Evolutionary conservation across 2,888 invertebrate genomes (phyloP).

Genomic region (Hydroisotoma schaefferi): DNA sequence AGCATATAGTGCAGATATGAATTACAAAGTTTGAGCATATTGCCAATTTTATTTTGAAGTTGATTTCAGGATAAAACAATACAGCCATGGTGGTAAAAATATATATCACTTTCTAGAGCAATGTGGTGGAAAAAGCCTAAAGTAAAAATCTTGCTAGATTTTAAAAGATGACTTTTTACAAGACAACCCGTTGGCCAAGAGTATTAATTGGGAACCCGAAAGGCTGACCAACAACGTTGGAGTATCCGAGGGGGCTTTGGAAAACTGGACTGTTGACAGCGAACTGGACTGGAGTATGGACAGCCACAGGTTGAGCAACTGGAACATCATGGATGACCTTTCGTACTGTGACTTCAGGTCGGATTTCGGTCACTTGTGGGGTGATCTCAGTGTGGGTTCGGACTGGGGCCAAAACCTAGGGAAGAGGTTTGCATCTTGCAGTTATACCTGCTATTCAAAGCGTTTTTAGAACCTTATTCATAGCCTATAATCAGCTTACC

Average conservation of each 20-base stretch:
- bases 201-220: neutral
- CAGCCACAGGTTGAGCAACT: constrained; percentile 40
- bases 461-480: too few relatives aligned
- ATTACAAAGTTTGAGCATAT: too few relatives aligned
- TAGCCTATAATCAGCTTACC: constrained; percentile 23
- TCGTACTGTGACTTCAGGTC: constrained; percentile 51
- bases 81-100: too few relatives aligned
- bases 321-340: constrained; percentile 48
- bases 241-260: neutral
- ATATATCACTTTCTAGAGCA: too few relatives aligned
- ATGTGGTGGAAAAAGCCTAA: neutral
- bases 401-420: constrained; percentile 50
- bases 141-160: neutral
- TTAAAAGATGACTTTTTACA: too few relatives aligned
- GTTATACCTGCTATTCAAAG: too few relatives aligned
- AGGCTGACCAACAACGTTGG: neutral
- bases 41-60: too few relatives aligned
- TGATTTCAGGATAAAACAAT: too few relatives aligned
- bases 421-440: too few relatives aligned
- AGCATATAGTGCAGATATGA: too few relatives aligned
- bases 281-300: constrained; percentile 30
- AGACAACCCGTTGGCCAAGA: neutral
- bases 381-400: constrained; percentile 51
- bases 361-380: constrained; percentile 51
- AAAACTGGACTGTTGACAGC: constrained; percentile 14